Conservation (phyloP, 1,140 invertebrate genomes). For the Solen grandis region DNA sequence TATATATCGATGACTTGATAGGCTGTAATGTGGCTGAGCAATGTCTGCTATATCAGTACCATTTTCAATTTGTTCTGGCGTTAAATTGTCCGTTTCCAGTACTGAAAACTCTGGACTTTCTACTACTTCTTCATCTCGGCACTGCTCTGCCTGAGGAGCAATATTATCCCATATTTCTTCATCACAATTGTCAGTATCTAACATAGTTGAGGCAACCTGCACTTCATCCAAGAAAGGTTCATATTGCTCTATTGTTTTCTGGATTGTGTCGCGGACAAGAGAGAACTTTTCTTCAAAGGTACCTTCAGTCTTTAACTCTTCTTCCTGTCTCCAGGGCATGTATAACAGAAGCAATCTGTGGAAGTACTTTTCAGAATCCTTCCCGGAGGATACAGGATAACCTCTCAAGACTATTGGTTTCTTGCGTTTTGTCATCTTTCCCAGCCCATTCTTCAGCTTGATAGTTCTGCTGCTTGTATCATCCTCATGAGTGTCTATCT, state of each 20-base stretch:
- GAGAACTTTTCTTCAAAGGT: not conserved
- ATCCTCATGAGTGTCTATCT: not conserved
- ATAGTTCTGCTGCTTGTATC: not conserved
- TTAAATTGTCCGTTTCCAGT: no score
- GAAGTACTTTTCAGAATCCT: constrained; percentile 6
- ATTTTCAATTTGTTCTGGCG: no score
- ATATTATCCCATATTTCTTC: constrained; percentile 1
- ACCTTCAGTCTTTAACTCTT: not conserved
- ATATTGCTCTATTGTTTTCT: not conserved
- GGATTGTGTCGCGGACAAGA: not conserved
- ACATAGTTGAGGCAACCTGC: constrained; percentile 1
- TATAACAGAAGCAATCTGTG: constrained; percentile 4
- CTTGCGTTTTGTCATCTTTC: not conserved
- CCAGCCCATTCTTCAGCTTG: not conserved
- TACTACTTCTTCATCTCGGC: no score
- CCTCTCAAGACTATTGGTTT: not conserved
- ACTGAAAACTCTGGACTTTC: no score
- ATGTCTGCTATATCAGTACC: no score
- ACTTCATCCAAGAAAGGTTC: not conserved
- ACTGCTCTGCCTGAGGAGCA: constrained; percentile 4
- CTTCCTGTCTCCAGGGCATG: constrained; percentile 4
- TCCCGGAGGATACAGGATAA: constrained; percentile 11
- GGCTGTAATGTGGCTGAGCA: no score
- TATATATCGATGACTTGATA: no score
- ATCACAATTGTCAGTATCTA: not conserved